Conservation (phyloP, 2,888 invertebrate genomes). For the Orthosia incerta region DNA sequence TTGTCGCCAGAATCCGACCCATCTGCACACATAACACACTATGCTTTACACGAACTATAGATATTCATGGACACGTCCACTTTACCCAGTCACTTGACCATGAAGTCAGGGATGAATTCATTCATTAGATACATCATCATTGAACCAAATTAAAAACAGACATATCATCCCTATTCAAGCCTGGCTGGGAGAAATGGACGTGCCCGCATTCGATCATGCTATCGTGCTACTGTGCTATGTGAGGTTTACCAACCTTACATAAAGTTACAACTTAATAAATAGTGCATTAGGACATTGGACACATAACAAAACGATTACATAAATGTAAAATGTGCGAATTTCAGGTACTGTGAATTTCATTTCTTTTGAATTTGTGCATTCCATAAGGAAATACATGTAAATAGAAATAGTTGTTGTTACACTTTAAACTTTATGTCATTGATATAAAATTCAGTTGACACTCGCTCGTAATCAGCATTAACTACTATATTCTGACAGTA, state of each 20-base stretch:
- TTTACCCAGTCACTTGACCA: slow-evolving; percentile 4
- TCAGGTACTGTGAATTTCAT: slow-evolving; percentile 38
- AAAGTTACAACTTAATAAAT: slow-evolving; percentile 46
- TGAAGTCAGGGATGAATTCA: slow-evolving; percentile 8
- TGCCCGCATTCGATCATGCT: slow-evolving; percentile 32
- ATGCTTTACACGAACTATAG: slow-evolving; percentile 60
- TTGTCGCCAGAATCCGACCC: slow-evolving; percentile 71
- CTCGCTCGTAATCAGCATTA: background rate
- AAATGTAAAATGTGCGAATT: slow-evolving; percentile 58
- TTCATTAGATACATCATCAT: background rate
- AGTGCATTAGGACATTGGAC: slow-evolving; percentile 63
- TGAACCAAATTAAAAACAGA: background rate
- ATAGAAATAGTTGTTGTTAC: background rate
- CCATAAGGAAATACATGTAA: background rate
- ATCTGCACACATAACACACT: slow-evolving; percentile 67
- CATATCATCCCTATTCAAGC: background rate
- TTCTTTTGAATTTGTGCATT: background rate
- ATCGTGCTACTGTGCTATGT: slow-evolving; percentile 43
- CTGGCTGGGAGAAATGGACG: slow-evolving; percentile 9
- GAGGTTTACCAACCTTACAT: slow-evolving; percentile 52
- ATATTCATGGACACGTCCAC: slow-evolving; percentile 23
- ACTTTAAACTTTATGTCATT: background rate
- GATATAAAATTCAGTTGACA: too few species aligned
- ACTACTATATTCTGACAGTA: background rate
- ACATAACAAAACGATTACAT: slow-evolving; percentile 56